Conservation (phyloP, 1,140 invertebrate genomes). For the Mercenaria mercenaria region DNA sequence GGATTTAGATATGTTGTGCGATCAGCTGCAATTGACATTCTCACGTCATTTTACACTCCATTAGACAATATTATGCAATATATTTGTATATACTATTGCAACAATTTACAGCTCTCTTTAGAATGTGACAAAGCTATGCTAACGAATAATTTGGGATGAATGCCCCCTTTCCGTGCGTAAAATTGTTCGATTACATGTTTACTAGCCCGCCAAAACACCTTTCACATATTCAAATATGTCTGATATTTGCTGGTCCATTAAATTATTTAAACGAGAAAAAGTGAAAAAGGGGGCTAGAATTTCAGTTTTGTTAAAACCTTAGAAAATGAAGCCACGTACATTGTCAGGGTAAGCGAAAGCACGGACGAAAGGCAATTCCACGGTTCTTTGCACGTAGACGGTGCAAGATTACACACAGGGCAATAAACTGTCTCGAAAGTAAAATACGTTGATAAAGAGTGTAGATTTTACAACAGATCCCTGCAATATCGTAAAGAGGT, state of each 20-base stretch:
- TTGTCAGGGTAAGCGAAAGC: background rate
- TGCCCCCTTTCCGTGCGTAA: background rate
- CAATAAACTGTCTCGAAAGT: constrained; percentile 26
- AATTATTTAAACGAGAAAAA: background rate
- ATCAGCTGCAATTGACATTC: constrained; percentile 23
- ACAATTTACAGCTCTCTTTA: constrained; percentile 35
- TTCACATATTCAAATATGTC: background rate
- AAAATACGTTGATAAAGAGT: constrained; percentile 9
- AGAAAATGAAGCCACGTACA: background rate
- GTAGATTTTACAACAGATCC: constrained; percentile 32
- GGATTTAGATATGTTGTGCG: constrained; percentile 45
- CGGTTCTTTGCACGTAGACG: background rate
- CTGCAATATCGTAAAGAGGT: background rate
- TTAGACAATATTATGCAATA: constrained; percentile 30
- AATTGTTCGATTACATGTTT: constrained; percentile 8
- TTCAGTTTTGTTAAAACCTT: background rate
- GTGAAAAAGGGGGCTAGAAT: background rate
- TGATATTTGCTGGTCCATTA: background rate
- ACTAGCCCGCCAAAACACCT: constrained; percentile 2
- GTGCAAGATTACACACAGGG: background rate
- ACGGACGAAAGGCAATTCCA: constrained; percentile 13
- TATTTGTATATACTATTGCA: constrained; percentile 34
- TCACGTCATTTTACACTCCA: constrained; percentile 25
- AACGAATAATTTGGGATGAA: constrained; percentile 1
- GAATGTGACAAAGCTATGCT: constrained; percentile 26